phyloP scores from a whole-genome alignment of 37 sponge, comb jelly and placozoan species.

The Aphrocallistes beatrix region DNA sequence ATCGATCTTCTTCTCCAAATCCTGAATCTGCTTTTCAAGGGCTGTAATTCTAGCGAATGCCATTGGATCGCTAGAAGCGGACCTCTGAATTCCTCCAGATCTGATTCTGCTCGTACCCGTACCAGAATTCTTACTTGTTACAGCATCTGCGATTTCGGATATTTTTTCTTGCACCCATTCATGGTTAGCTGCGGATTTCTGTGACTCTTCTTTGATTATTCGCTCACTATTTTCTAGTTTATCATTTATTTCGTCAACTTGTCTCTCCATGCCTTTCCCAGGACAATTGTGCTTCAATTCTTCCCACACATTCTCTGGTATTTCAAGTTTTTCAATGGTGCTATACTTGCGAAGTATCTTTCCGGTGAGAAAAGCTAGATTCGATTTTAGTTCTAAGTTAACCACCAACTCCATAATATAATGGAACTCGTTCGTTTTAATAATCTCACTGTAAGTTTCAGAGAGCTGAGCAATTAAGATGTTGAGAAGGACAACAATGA shows the following conservation, averaged over 20 bases:
- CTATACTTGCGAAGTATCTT: background rate
- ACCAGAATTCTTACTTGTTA: no score
- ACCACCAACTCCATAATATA: background rate
- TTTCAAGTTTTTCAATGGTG: background rate
- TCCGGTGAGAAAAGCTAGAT: conserved; percentile 3
- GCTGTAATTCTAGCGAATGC: background rate
- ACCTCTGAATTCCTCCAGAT: background rate
- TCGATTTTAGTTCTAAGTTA: background rate
- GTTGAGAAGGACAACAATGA: conserved; percentile 24
- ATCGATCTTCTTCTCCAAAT: background rate
- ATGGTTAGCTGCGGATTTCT: background rate
- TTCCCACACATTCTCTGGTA: background rate
- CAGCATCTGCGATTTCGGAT: background rate
- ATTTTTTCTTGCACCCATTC: background rate
- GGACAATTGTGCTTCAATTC: background rate
- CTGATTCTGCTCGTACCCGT: background rate
- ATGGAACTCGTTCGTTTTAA: background rate
- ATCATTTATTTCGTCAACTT: background rate
- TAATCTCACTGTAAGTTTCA: conserved; percentile 23
- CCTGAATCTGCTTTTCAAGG: background rate
- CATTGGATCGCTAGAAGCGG: background rate
- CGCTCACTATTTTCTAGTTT: background rate
- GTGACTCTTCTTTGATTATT: background rate
- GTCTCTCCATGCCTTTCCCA: conserved; percentile 2
- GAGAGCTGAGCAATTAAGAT: conserved; percentile 28